Percentiles rank a stretch among this genome's conserved stretches.
Conservation (phyloP, 2,797 vertebrate species). For the Rhinella marina region DNA sequence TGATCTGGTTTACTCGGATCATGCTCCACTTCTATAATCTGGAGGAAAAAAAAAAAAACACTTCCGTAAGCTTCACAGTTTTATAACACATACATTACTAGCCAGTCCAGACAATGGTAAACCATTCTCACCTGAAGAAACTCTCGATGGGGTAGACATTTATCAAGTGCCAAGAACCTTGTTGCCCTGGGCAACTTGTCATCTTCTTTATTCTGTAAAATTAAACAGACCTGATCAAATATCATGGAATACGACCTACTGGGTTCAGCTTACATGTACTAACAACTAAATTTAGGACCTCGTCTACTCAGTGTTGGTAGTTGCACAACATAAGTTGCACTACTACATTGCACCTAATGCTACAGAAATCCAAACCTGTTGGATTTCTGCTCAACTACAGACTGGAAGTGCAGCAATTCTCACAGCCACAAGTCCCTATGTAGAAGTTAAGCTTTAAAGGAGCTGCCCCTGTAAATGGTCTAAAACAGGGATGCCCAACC, state of each 20-base stretch:
- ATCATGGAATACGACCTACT: background rate
- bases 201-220: constrained; percentile 70
- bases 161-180: constrained; percentile 96
- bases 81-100: background rate
- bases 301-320: too few species aligned
- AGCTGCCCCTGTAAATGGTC: too few species aligned
- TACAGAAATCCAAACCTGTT: too few species aligned
- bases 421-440: too few species aligned
- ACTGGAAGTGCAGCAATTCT: too few species aligned
- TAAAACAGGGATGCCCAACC: too few species aligned
- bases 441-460: too few species aligned
- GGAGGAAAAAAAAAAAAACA: background rate
- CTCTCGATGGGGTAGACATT: constrained; percentile 92
- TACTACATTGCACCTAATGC: too few species aligned
- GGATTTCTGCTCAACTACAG: too few species aligned
- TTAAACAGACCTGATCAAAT: background rate
- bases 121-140: constrained; percentile 88
- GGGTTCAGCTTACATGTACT: background rate
- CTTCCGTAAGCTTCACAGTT: background rate
- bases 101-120: background rate
- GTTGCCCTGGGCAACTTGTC: constrained; percentile 85
- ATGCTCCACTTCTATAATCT: constrained; percentile 92
- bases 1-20: constrained; percentile 81
- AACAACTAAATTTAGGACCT: background rate
- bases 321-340: too few species aligned